These are phyloP conservation scores for Protosalanx chinensis DNA, from an alignment of 2,797 vertebrate species.

Conservation along the genomic window DNA sequence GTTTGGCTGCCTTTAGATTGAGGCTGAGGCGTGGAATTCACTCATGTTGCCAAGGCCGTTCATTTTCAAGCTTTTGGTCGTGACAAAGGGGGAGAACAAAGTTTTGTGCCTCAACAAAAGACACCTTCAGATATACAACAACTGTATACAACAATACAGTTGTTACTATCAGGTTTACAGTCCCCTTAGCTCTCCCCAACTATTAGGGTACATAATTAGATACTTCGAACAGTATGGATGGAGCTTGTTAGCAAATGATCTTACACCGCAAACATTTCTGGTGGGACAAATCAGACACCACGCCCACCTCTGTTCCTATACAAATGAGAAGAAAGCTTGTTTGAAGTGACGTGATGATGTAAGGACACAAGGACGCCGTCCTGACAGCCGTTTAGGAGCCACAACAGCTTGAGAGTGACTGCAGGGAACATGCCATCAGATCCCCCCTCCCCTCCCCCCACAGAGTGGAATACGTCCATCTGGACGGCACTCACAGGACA, in stretches of 20 bases:
- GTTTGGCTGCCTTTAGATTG: conserved; percentile 77
- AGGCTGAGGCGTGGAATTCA: conserved; percentile 69
- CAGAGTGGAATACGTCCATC: conserved; percentile 50
- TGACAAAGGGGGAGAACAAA: conserved; percentile 62
- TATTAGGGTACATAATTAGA: no score
- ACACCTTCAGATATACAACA: conserved; percentile 43
- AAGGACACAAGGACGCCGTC: not conserved
- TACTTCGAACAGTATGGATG: not conserved
- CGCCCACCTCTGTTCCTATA: not conserved
- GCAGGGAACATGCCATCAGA: conserved; percentile 51
- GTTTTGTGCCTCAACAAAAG: conserved; percentile 56
- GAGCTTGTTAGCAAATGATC: no score
- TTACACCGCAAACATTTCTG: not conserved
- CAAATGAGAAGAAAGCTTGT: conserved; percentile 8
- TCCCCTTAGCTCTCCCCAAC: no score
- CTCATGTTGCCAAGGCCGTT: conserved; percentile 60
- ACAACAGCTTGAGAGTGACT: conserved; percentile 39
- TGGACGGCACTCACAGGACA: conserved; percentile 51
- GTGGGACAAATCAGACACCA: not conserved
- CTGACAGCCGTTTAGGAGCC: conserved; percentile 26
- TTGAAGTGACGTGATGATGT: conserved; percentile 7
- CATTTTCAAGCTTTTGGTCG: conserved; percentile 62
- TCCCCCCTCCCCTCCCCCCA: conserved; percentile 26
- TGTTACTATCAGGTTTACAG: no score
- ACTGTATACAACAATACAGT: conserved; percentile 7